Base-by-base conservation (phyloP, 2,888 invertebrate species). In the Exocentrus adspersus region DNA sequence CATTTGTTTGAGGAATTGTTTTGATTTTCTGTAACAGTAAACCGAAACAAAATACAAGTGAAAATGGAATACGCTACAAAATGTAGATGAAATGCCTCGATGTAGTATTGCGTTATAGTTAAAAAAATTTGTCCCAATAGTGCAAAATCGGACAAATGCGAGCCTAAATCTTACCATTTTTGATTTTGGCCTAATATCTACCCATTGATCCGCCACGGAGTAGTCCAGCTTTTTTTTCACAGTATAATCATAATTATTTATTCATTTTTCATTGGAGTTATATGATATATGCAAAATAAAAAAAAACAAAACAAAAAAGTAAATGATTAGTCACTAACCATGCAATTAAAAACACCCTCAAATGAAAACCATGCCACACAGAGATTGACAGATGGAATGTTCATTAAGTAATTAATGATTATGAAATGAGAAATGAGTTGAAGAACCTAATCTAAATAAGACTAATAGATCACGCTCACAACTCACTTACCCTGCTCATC, bases 401-500 rank as follows among this genome's bases (percentile, higher is more conserved):
- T 43, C 46, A 54, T 68, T 68, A 65, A 56, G 63, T 62, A 52
- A 68, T n/a, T n/a, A n/a, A n/a, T 65, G 65, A 58, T 54, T 62
- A 37, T 65, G 65, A 58, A 50, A 62, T 43, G 48, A 28, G 60
- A 60, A 65, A 73, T 76, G 74, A 75, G 72, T 73, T 73, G 73
- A 74, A 73, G 71, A 72, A 73, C 69, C 71, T 73, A 67, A 72
- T 73, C 72, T 69, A 72, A n/a, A 12, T n/a, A 37, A 71, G 61
- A 62, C 71, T 72, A 72, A 74, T 68, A 75, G 74, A 76, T 74
- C 76, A 77, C 77, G 72, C 75, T 67, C 75, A 77, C 75, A 76
- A 77, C 75, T 75, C 74, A 82, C 83, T 83, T 82, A 83, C 83
- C 83, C 79, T 81, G 78, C 61, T 82, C 82, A 78, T 81, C 81